phyloP scores from a whole-genome alignment of 1,140 invertebrate species.

The Mercenaria mercenaria region DNA sequence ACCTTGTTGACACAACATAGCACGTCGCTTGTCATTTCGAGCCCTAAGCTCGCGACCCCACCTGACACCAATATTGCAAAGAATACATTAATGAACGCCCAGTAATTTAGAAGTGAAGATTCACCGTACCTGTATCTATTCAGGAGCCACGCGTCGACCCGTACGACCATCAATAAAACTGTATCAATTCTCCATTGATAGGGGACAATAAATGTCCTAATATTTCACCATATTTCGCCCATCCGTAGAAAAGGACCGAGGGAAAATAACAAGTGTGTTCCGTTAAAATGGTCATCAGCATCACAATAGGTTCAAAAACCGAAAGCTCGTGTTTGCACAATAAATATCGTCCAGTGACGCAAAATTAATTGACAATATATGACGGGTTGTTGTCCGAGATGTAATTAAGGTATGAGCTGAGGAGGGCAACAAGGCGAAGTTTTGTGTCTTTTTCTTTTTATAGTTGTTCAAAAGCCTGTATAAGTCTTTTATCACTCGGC shows the following conservation, averaged over 20 bases:
- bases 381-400: slow-evolving; percentile 25
- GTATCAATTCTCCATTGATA: slow-evolving; percentile 52
- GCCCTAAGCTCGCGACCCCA: slow-evolving; percentile 41
- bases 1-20: slow-evolving; percentile 46
- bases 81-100: slow-evolving; percentile 50
- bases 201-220: slow-evolving; percentile 62
- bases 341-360: slow-evolving; percentile 63
- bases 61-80: slow-evolving; percentile 52
- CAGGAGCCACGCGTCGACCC: slow-evolving; percentile 37
- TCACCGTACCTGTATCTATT: slow-evolving; percentile 56
- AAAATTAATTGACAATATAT: slow-evolving; percentile 63
- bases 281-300: slow-evolving; percentile 28
- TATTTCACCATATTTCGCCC: slow-evolving; percentile 54
- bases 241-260: slow-evolving; percentile 34
- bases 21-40: slow-evolving; percentile 48
- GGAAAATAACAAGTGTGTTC: slow-evolving; percentile 59
- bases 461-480: slow-evolving; percentile 5
- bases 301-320: slow-evolving; percentile 32
- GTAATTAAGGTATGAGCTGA: slow-evolving; percentile 27
- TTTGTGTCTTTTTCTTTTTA: slow-evolving; percentile 22
- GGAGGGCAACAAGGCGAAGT: not conserved
- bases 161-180: slow-evolving; percentile 40
- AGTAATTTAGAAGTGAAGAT: slow-evolving; percentile 47
- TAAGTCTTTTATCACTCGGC: slow-evolving; percentile 1
- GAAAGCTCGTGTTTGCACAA: slow-evolving; percentile 35